Base-by-base conservation (phyloP, 2,113 vertebrate genomes). In the Tricholaema leucomelas region DNA sequence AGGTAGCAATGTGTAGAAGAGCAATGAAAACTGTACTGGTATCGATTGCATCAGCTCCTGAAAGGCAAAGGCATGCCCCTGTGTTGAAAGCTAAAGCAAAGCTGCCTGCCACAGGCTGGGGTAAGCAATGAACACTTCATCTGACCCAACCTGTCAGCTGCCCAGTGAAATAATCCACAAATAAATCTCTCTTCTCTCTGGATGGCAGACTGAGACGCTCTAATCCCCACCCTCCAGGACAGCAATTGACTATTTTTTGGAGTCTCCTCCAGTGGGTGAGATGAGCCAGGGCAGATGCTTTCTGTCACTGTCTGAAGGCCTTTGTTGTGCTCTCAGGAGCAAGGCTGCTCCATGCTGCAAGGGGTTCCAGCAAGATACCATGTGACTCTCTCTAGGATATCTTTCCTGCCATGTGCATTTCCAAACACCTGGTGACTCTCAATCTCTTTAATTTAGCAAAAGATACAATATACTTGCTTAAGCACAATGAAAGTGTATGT, bases 101-200 rank as follows among this genome's bases (percentile, higher is more conserved):
- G 42, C 61, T 72, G 48, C 9, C 61, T 36, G 54, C 54, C 19
- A 19, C 0, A 0, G 36, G n/a, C 66, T 63, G 25, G 36, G 10
- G 15, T n/a, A 88, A 65, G 67, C 0, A 0, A 74, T 0, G 1
- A 56, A 19, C 5, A 0, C 23, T 74, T 31, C 1, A 0, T 69
- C 61, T 74, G 52, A 83, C 35, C 67, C 76, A 90, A 44, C 6
- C 33, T n/a, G 48, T 65, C 88, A 95, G 67, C 74, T 84, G 73
- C 74, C 55, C 21, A 0, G 20, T 35, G 24, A 79, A 86, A 28
- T 76, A 87, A 91, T 59, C 70, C 55, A 30, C 61, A 16, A 38
- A 81, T 36, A 84, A 81, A 91, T 81, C 56, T 48, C 60, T 50
- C 58, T 59, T 81, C 78, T 81, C 48, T 86, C 63, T 46, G 46